Conservation (phyloP, 2,888 invertebrate species). For the Melipona beecheii region DNA sequence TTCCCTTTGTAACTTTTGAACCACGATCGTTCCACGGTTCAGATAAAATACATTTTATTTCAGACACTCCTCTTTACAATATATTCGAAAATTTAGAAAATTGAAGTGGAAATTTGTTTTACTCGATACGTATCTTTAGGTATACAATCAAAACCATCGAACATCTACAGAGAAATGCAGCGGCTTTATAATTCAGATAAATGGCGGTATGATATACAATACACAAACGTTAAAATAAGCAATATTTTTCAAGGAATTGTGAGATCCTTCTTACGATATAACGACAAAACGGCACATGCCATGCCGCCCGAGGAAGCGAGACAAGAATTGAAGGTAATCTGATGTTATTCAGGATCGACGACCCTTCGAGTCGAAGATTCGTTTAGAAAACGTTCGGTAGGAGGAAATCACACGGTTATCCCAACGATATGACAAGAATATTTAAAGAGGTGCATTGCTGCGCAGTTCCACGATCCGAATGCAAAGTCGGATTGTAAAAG, state of each 20-base stretch:
- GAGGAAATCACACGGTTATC: slow-evolving; percentile 68
- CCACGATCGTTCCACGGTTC: no score
- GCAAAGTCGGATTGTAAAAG: slow-evolving; percentile 61
- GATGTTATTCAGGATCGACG: slow-evolving; percentile 54
- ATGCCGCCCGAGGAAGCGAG: background rate
- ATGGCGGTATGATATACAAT: background rate
- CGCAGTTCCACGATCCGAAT: slow-evolving; percentile 68
- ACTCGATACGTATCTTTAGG: no score
- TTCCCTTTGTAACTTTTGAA: no score
- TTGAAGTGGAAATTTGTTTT: no score
- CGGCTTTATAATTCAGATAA: background rate
- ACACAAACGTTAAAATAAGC: background rate
- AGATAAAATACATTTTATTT: no score
- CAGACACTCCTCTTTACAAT: no score
- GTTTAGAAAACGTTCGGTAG: slow-evolving; percentile 68
- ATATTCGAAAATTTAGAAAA: no score
- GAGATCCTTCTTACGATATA: background rate
- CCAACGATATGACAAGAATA: slow-evolving; percentile 70
- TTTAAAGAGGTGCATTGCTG: slow-evolving; percentile 75
- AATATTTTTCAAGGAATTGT: slow-evolving; percentile 4
- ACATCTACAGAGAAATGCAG: background rate
- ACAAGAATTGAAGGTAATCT: slow-evolving; percentile 44
- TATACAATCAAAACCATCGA: background rate
- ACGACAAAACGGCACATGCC: background rate
- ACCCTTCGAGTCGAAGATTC: slow-evolving; percentile 47